Base-by-base conservation (phyloP, 2,888 invertebrate genomes). In the Xylota segnis region DNA sequence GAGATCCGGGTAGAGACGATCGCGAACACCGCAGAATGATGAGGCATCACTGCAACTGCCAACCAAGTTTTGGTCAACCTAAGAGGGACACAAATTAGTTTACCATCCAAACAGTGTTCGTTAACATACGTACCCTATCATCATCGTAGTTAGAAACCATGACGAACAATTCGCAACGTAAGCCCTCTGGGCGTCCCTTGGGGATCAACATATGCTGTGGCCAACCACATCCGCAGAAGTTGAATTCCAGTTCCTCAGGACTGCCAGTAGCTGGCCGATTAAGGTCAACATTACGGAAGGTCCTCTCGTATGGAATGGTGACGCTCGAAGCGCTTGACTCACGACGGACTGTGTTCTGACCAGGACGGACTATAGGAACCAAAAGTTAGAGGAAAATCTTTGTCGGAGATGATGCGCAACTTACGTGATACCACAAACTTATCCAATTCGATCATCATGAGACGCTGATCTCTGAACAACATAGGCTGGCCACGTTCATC, bases 191-290 rank as follows among this genome's bases (percentile, higher is more conserved):
- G 9, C 92, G 94, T 2, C 97, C 97, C 91, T 94, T 96, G 0
- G 97, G 95, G 5, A 96, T 89, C 6, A 97, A 93, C 95, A 97
- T 94, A 91, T 97, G 96, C 75, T 96, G 95, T 0, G 97, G 97
- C 96, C 97, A 97, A 77, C 97, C 97, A 90, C 97, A 97, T 83
- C 97, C 97, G 92, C 97, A 97, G 94, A 96, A 96, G 93, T 96
- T 96, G 92, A 96, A 96, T 84, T 93, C 93, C 0, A 93, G 93
- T 0, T 93, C 92, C 0, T 92, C 93, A 0, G 93, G 90, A n/a
- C 93, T 91, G 50, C 94, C 94, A 0, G 93, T 94, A 16, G 91
- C 88, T 0, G 96, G 95, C 0, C 96, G 93, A 71, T 92, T 93
- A 0, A 90, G 89, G 88, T 96, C 95, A 88, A 96, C 90, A 90